Evolutionary conservation across 37 sponge, comb jelly and placozoan species (phyloP), one percentile per base, ranked within the genome.

Genomic region (Dysidea cf. avara): DNA sequence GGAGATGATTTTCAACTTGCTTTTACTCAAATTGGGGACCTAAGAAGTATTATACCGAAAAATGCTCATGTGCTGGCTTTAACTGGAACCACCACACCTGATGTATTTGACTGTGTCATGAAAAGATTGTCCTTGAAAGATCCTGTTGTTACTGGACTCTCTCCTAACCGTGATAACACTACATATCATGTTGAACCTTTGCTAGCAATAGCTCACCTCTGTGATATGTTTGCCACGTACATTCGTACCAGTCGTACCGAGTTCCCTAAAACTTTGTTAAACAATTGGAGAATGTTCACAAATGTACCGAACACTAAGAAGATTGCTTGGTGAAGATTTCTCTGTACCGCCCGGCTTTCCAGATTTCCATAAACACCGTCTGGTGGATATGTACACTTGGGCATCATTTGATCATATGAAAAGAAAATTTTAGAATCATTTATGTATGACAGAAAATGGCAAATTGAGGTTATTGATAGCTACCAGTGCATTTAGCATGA

Each of bases 1-100:
- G 66, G 66, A 20, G 43, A 39, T 20, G 43, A 65, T 2, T 65
- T 65, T 65, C 32, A 39, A 20, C 24, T 39, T 6, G 66, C 66
- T 2, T 65, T 65, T 34, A 16, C 66, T 21, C 12, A 39, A 65
- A 35, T n/a, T 35, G 66, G 66, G 2, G 66, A 65, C 2, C 12
- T 65, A 7, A 32, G 66, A 2, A 65, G 66, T n/a, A 13, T 65
- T 1, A 65, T 65, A 7, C 66, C 66, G 1, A 16, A 21, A 35
- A 24, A 28, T 34, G 66, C 34, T 20, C 34, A 65, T 34, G 34
- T 65, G 12, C 34, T 65, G 37, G 66, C 66, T 16, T 20, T 36
- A 22, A 65, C 66, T 21, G 66, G 39, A 2, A 65, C 66, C 12
- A 21, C 43, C 66, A 65, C 66, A 22, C 22, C 2, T 22, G 20